These are phyloP conservation scores for Scylla paramamosain DNA, from an alignment of 1,140 invertebrate genomes.

Conservation along the genomic window DNA sequence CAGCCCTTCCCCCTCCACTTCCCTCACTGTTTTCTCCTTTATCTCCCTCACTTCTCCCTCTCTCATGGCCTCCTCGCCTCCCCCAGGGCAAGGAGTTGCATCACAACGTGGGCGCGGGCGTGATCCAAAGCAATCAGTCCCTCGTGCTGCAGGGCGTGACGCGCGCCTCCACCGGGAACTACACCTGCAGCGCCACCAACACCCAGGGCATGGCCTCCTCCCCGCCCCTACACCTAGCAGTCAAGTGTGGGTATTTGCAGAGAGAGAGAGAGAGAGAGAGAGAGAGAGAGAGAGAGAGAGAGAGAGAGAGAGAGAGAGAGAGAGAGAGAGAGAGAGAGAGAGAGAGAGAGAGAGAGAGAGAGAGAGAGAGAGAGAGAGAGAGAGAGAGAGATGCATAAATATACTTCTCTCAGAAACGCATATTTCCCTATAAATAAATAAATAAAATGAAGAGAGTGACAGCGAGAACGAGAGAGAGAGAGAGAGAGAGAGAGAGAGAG, in stretches of 20 bases:
- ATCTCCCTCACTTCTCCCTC: neutral
- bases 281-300: too few species aligned
- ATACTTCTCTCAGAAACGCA: too few species aligned
- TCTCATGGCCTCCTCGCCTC: neutral
- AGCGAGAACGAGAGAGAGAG: too few species aligned
- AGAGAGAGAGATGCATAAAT: too few species aligned
- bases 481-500: too few species aligned
- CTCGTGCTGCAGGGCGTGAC: conserved; percentile 80
- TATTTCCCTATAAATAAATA: too few species aligned
- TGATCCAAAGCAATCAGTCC: conserved; percentile 80
- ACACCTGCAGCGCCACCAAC: conserved; percentile 94
- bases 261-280: too few species aligned
- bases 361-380: too few species aligned
- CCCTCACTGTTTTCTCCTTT: neutral
- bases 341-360: too few species aligned
- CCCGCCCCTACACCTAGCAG: conserved; percentile 89
- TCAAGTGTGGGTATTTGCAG: conserved; percentile 82
- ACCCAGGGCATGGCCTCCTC: conserved; percentile 93
- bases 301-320: too few species aligned
- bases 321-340: too few species aligned
- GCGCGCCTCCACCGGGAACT: conserved; percentile 80
- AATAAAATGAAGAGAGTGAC: too few species aligned
- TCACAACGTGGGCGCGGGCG: conserved; percentile 81
- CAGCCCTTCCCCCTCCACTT: neutral
- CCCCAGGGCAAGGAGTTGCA: conserved; percentile 88